Evolutionary conservation across 2,113 vertebrate species (phyloP).

Genomic region (Lepidothrix coronata): DNA sequence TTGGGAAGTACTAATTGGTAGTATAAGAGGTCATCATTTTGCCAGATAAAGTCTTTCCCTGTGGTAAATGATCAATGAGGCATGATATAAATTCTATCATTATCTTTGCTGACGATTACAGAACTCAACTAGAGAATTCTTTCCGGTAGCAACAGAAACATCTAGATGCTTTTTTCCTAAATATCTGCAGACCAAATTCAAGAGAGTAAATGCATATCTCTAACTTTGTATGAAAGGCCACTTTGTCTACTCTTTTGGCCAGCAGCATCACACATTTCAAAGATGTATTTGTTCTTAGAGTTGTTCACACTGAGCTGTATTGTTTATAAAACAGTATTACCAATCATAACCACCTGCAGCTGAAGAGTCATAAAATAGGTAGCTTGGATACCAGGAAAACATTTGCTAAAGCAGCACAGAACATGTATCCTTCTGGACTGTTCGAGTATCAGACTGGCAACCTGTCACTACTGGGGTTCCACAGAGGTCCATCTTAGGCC

Average conservation of each 20-base stretch:
- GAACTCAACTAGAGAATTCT: background rate
- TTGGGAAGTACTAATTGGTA: background rate
- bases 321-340: background rate
- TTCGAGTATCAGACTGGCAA: background rate
- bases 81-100: background rate
- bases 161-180: background rate
- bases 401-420: background rate
- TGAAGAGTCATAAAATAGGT: background rate
- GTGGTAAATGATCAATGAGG: background rate
- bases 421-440: background rate
- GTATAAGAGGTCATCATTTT: background rate
- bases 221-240: background rate
- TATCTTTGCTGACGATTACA: background rate
- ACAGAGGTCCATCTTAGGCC: background rate
- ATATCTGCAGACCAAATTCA: background rate
- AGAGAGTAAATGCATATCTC: background rate
- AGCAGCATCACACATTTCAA: background rate
- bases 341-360: background rate
- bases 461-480: background rate
- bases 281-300: background rate
- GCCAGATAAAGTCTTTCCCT: background rate
- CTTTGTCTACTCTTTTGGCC: background rate
- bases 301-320: background rate
- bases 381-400: background rate
- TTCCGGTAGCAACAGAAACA: background rate